These are phyloP conservation scores for Malurus elegans DNA, from an alignment of 2,113 vertebrate species.

Conservation along the genomic window DNA sequence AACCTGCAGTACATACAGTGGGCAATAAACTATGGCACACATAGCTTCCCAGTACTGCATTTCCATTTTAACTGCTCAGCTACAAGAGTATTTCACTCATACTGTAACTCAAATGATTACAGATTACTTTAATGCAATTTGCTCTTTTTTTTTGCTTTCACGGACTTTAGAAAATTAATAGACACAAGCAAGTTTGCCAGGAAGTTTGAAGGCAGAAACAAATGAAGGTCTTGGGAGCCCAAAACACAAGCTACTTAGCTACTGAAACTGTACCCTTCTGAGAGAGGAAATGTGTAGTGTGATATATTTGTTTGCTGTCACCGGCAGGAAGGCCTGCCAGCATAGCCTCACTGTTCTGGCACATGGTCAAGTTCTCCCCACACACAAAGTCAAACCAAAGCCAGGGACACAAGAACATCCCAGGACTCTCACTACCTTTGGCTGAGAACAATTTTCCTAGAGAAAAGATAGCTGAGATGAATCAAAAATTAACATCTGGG, in stretches of 20 bases:
- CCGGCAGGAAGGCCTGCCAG: slow-evolving; percentile 43
- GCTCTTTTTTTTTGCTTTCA: slow-evolving; percentile 36
- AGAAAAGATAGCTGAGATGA: neutral
- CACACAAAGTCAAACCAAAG: slow-evolving; percentile 47
- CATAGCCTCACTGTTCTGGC: slow-evolving; percentile 45
- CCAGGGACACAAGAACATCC: neutral
- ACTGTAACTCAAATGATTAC: slow-evolving; percentile 63
- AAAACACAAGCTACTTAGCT: slow-evolving; percentile 60
- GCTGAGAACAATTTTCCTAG: neutral
- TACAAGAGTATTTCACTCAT: slow-evolving; percentile 56
- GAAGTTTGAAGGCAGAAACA: slow-evolving; percentile 63
- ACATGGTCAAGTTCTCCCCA: neutral
- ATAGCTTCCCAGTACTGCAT: slow-evolving; percentile 7
- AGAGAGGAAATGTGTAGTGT: slow-evolving; percentile 47
- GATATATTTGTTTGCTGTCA: slow-evolving; percentile 66
- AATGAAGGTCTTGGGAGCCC: slow-evolving; percentile 55
- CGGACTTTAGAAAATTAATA: slow-evolving; percentile 66
- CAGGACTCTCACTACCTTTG: neutral
- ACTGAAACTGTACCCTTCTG: slow-evolving; percentile 36
- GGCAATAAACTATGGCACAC: slow-evolving; percentile 39
- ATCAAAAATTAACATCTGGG: neutral
- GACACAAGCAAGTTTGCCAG: slow-evolving; percentile 57
- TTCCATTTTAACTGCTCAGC: slow-evolving; percentile 59
- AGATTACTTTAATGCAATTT: slow-evolving; percentile 70
- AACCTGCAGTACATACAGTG: neutral